Percentiles rank a stretch among this genome's conserved stretches.
These are phyloP conservation scores for Cyclophora albipunctata DNA, from an alignment of 2,888 invertebrate genomes.

Conservation along the genomic window DNA sequence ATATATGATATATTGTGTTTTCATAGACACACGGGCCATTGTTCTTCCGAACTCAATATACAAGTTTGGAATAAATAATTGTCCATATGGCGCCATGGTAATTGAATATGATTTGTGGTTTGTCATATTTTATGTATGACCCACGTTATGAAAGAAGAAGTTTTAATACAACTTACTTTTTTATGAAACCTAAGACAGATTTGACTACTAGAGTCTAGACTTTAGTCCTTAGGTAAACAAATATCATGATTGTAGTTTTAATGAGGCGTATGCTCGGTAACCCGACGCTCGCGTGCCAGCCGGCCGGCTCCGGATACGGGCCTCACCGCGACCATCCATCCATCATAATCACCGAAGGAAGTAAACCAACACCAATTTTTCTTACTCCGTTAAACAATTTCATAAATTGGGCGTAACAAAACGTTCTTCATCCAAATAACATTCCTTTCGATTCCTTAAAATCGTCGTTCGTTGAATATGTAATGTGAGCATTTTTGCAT, in stretches of 20 bases:
- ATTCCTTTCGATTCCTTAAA: slow-evolving; percentile 4
- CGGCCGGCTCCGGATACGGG: slow-evolving; percentile 19
- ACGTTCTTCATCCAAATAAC: slow-evolving; percentile 7
- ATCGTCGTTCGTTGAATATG: slow-evolving; percentile 22
- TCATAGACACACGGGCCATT: slow-evolving; percentile 18
- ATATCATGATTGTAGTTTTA: slow-evolving; percentile 45
- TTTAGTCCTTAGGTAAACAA: too few species aligned
- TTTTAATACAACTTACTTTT: too few species aligned
- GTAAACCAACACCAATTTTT: slow-evolving; percentile 20
- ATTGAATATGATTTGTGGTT: neutral
- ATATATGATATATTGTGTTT: too few species aligned
- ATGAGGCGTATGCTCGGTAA: slow-evolving; percentile 51
- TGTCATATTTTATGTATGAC: too few species aligned
- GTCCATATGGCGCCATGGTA: slow-evolving; percentile 3
- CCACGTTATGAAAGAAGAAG: too few species aligned
- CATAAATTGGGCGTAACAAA: slow-evolving; percentile 1
- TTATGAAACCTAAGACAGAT: too few species aligned
- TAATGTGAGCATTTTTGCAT: slow-evolving; percentile 41
- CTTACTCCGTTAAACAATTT: slow-evolving; percentile 6
- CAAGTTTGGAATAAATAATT: slow-evolving; percentile 11
- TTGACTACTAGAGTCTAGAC: too few species aligned
- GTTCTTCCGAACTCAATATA: slow-evolving; percentile 26
- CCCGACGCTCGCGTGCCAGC: slow-evolving; percentile 32
- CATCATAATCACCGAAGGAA: slow-evolving; percentile 22
- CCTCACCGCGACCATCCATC: slow-evolving; percentile 15